A percentile compares a stretch with the other conserved stretches of the same genome.
phyloP scores from a whole-genome alignment of 2,797 vertebrate species.

The Gobio occitaniae region DNA sequence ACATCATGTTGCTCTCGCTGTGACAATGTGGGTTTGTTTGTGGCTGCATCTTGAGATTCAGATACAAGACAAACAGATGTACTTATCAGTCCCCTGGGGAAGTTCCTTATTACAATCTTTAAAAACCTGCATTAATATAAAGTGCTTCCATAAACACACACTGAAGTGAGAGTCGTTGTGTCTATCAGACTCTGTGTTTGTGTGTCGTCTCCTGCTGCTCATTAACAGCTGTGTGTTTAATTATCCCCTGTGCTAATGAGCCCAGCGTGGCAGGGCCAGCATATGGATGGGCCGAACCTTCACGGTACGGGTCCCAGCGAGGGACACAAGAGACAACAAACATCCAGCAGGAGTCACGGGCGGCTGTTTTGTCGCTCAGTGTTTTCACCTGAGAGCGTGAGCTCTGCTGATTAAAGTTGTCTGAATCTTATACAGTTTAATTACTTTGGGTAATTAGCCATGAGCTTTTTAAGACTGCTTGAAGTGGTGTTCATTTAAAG shows the following conservation, averaged over 20 bases:
- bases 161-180: constrained; percentile 74
- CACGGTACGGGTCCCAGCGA: constrained; percentile 46
- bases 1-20: background rate
- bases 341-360: constrained; percentile 1
- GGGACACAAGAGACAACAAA: constrained; percentile 42
- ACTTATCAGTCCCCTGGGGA: background rate
- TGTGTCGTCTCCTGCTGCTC: constrained; percentile 73
- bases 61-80: background rate
- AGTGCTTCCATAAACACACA: background rate
- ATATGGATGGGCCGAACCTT: constrained; percentile 76
- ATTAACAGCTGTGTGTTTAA: constrained; percentile 87
- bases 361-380: constrained; percentile 26
- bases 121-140: background rate
- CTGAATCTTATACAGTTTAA: background rate
- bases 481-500: background rate
- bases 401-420: constrained; percentile 14
- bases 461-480: background rate
- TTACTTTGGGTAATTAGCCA: constrained; percentile 27
- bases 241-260: constrained; percentile 83
- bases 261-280: constrained; percentile 78
- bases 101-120: constrained; percentile 15
- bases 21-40: background rate
- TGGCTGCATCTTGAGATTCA: background rate
- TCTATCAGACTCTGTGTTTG: constrained; percentile 66
- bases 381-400: constrained; percentile 5